Base-by-base conservation (phyloP, 1,140 invertebrate species). In the Centruroides vittatus region DNA sequence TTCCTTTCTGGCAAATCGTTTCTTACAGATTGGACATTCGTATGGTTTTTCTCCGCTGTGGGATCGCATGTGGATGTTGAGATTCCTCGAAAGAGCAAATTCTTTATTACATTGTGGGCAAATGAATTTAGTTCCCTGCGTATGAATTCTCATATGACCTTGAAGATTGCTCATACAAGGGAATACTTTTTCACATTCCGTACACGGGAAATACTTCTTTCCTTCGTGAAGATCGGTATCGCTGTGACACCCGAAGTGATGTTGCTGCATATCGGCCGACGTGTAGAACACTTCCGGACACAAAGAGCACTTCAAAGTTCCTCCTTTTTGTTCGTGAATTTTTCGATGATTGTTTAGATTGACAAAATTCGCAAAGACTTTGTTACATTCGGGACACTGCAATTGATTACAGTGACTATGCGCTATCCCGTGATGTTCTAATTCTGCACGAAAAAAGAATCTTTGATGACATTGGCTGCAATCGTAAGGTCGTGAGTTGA, bases 391-490 rank as follows among this genome's bases (percentile, higher is more conserved):
- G 2, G 63, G 61, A 67, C 72, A 73, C 11, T 60, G 67, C 34
- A 60, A 55, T 5, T 35, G 51, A 36, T 53, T 34, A 36, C 35
- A 36, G 7, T 34, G 35, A 53, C 51, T 36, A 8, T 53, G 51
- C 3, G 51, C 57, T 58, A 58, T 53, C 2, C 52, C 36, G 71
- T 95, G 93, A 70, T 95, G 91, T 65, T 93, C 88, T 2, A 94
- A 72, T 72, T 96, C 91, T 0, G 89, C 85, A 54, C 86, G 81
- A 75, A 95, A 95, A 76, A 92, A 94, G 75, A 94, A 96, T 65
- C 85, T 88, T 57, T 88, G 78, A 8, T 82, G 82, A 68, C 93
- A 95, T 34, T 84, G 73, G 4, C 78, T 79, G 70, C 92, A 96
- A 68, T 89, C 86, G 70, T 93, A 94, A 0, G 88, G 87, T 48